phyloP scores from a whole-genome alignment of 2,113 vertebrate species.

The Misgurnus anguillicaudatus region DNA sequence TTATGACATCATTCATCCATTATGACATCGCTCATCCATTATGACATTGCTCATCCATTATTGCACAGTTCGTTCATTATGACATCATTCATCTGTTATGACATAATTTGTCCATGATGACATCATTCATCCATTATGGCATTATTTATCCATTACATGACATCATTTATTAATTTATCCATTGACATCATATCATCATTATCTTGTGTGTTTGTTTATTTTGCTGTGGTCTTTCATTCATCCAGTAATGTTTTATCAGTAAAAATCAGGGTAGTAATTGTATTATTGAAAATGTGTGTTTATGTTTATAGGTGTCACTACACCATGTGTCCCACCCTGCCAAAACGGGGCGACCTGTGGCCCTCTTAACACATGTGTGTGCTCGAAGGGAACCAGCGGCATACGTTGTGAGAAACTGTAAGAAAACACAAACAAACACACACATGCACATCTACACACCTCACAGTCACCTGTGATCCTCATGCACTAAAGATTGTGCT shows the following conservation, averaged over 20 bases:
- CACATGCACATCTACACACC: neutral
- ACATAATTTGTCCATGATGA: neutral
- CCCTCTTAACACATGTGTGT: slow-evolving; percentile 77
- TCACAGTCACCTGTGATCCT: neutral
- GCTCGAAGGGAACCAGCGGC: slow-evolving; percentile 73
- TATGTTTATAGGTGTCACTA: slow-evolving; percentile 57
- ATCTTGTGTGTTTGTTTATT: neutral
- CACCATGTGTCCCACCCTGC: slow-evolving; percentile 78
- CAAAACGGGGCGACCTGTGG: slow-evolving; percentile 75
- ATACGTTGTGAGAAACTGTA: slow-evolving; percentile 79
- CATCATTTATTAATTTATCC: neutral
- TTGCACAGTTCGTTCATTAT: neutral
- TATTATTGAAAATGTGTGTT: neutral
- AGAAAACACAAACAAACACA: slow-evolving; percentile 46
- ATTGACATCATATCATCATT: too few species aligned
- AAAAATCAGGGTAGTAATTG: neutral
- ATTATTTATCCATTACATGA: neutral
- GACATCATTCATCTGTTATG: neutral
- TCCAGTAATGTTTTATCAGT: too few species aligned
- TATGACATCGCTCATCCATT: neutral
- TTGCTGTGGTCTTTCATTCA: neutral
- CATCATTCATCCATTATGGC: neutral
- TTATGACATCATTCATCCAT: neutral
- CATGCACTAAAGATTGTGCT: neutral
- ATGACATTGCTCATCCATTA: neutral